Base-by-base conservation (phyloP, 2,113 vertebrate species). In the Mungos mungo region DNA sequence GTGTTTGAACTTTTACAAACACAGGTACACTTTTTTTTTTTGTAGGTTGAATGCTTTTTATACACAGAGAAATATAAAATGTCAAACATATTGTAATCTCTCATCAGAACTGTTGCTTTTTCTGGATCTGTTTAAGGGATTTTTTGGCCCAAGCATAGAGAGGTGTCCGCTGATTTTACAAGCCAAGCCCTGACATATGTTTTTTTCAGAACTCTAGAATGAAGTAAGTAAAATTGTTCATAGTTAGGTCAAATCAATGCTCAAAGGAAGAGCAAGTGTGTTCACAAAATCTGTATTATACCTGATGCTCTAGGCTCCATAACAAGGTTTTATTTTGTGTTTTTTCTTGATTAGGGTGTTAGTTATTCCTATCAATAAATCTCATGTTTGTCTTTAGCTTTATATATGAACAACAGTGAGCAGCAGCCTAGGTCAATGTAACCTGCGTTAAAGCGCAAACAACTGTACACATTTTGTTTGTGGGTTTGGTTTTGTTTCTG, bases 91-190 rank as follows among this genome's bases (percentile, higher is more conserved):
- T 93, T 98, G 96, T 96, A 98, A 98, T 98, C 97, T 98, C 93
- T 98, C 98, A 98, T 96, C 93, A 94, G 95, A 98, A 82, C 92
- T 96, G 95, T 96, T 98, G 98, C 94, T 98, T 92, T 97, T 65
- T 95, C 97, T 99, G 98, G 98, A 98, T 97, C 86, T 96, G 81
- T 69, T 98, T 98, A 98, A 98, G 98, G 94, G 96, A 69, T 90
- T 98, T 96, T 96, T 96, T 98, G 98, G 98, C 97, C 98, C 97
- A 98, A 88, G 96, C 84, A 85, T 66, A 98, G 98, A 98, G 98
- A 98, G 98, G 98, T 98, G 98, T 98, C 88, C 79, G 88, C 94
- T 97, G 98, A 97, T 97, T 98, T 98, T 97, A 99, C 97, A 98
- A 98, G 97, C 95, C 94, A 97, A 97, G 83, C 18, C 74, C 90